These are phyloP conservation scores for Cheilosia impressa DNA, from an alignment of 2,888 invertebrate species.

Conservation along the genomic window DNA sequence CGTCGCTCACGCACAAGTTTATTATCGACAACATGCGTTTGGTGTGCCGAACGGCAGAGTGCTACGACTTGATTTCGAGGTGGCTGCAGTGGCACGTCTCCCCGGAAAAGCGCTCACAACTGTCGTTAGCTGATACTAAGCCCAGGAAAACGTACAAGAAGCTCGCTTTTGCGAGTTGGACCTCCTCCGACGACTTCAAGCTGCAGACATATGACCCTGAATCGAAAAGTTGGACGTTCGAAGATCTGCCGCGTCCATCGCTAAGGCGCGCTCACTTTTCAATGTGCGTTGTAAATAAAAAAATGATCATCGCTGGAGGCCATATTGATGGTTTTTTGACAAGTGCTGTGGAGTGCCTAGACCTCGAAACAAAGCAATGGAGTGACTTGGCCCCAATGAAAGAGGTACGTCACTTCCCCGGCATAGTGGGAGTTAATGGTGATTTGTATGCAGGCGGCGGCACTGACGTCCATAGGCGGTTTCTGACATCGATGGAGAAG, in stretches of 20 bases:
- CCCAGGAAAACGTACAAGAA: not conserved
- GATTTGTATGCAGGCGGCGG: not conserved
- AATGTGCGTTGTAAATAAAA: not conserved
- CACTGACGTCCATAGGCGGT: too few species aligned
- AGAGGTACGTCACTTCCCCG: not conserved
- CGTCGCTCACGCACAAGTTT: not conserved
- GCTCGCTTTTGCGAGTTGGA: not conserved
- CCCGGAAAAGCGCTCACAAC: not conserved
- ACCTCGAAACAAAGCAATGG: not conserved
- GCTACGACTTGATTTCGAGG: not conserved
- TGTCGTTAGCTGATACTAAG: not conserved
- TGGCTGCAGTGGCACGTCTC: conserved; percentile 7
- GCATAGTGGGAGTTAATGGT: not conserved
- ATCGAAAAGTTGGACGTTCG: not conserved
- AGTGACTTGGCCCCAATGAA: not conserved
- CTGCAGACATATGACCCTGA: not conserved
- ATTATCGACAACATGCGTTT: not conserved
- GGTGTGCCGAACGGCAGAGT: not conserved
- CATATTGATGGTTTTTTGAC: not conserved
- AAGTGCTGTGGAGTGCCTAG: not conserved
- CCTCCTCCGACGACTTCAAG: not conserved
- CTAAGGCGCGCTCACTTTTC: not conserved
- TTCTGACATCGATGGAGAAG: too few species aligned
- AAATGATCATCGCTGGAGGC: not conserved
- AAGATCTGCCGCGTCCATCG: not conserved